phyloP scores from a whole-genome alignment of 2,888 invertebrate species.

The Acrobasis repandana region DNA sequence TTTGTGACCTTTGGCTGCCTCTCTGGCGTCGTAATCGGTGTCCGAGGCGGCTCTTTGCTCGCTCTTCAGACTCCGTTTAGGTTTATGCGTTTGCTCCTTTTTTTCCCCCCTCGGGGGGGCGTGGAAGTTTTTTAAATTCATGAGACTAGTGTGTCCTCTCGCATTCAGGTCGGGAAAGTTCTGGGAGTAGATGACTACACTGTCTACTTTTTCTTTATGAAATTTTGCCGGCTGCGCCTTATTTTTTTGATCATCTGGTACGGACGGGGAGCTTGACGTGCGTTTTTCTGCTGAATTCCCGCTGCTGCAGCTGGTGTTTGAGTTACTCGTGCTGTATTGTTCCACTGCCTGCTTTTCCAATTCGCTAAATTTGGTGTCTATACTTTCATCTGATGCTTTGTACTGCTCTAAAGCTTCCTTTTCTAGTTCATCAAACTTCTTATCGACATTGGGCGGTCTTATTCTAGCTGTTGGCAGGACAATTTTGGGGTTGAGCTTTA shows the following conservation, averaged over 20 bases:
- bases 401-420: conserved; percentile 84
- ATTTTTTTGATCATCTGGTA: conserved; percentile 51
- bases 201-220: conserved; percentile 71
- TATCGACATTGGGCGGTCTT: conserved; percentile 60
- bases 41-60: conserved; percentile 72
- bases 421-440: conserved; percentile 82
- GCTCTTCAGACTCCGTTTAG: conserved; percentile 55
- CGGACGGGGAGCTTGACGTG: conserved; percentile 44
- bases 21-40: conserved; percentile 69
- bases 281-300: conserved; percentile 67
- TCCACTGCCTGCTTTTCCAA: conserved; percentile 86
- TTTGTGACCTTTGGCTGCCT: conserved; percentile 52
- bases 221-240: conserved; percentile 62
- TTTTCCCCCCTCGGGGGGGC: conserved; percentile 81
- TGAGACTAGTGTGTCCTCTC: conserved; percentile 63
- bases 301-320: conserved; percentile 76
- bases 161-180: conserved; percentile 73
- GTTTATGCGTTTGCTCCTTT: conserved; percentile 67
- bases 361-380: conserved; percentile 84
- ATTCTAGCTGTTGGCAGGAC: conserved; percentile 59
- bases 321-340: conserved; percentile 83
- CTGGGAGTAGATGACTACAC: conserved; percentile 74
- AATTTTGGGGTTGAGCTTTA: conserved; percentile 71
- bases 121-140: conserved; percentile 81
- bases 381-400: conserved; percentile 82